phyloP scores from a whole-genome alignment of 2,888 invertebrate species.

The Plagiodera versicolora region DNA sequence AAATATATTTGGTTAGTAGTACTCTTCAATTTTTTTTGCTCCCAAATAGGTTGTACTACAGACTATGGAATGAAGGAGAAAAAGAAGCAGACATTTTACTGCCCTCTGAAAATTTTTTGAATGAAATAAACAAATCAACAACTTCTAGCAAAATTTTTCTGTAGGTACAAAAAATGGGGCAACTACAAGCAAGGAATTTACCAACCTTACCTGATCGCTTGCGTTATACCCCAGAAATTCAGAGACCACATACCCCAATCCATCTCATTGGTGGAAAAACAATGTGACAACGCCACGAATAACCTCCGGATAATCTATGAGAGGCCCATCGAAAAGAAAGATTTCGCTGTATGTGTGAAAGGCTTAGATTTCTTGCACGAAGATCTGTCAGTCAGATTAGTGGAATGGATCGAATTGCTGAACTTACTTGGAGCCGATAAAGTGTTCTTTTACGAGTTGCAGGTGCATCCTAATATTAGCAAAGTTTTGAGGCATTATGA shows the following conservation, averaged over 20 bases:
- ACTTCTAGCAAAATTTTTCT: neutral
- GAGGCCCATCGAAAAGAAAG: constrained; percentile 70
- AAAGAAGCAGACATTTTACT: too few species aligned
- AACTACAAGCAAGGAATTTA: constrained; percentile 89
- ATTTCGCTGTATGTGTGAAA: constrained; percentile 91
- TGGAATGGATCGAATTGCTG: constrained; percentile 93
- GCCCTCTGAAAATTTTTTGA: too few species aligned
- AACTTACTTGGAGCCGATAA: constrained; percentile 87
- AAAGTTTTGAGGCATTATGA: constrained; percentile 72
- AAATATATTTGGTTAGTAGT: constrained; percentile 80
- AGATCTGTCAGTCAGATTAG: constrained; percentile 83
- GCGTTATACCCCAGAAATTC: constrained; percentile 79
- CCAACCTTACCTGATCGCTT: constrained; percentile 88
- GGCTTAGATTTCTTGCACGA: constrained; percentile 88
- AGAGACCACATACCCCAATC: constrained; percentile 75
- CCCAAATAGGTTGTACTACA: too few species aligned
- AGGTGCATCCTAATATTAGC: constrained; percentile 89
- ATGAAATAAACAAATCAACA: too few species aligned
- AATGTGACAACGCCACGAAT: constrained; percentile 84
- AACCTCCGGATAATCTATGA: constrained; percentile 82
- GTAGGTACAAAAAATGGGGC: constrained; percentile 82
- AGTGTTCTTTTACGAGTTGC: constrained; percentile 86
- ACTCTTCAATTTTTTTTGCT: too few species aligned
- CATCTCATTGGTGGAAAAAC: constrained; percentile 81
- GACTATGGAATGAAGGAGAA: too few species aligned